Base-by-base conservation (phyloP, 2,888 invertebrate species). In the Tinea semifulvella region DNA sequence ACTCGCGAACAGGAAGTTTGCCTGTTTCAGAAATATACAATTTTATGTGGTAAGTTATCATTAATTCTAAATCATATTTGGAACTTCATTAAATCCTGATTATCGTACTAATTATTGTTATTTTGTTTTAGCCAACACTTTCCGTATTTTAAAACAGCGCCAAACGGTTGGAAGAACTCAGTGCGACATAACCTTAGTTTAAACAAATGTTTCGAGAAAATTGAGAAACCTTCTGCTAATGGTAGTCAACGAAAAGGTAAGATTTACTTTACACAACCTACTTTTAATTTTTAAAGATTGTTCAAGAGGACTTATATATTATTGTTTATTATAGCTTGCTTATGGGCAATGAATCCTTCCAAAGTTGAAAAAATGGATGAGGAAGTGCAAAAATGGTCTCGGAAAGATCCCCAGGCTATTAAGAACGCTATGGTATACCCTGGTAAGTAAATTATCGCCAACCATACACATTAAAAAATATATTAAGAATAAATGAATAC, bases 1-100 rank as follows among this genome's bases (percentile, higher is more conserved):
- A 98, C 69, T 96, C 97, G 49, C 86, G 90, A 56, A 92, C 92
- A 45, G 98, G 98, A 45, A 94, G 95, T 58, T 76, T 98, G 58
- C 98, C 98, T 2, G 98, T 98, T 25, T 96, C 96, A 8, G 98
- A 98, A 81, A 98, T 98, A 56, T 98, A 98, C 73, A 96, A 94
- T 68, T 98, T 98, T 65, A 97, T 98, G 92, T 98, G 96, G 92
- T 94, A 77, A 86, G 90, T 84, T 51, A 48, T 28, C 16, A 26
- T 46, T 39, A 17, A 16, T 25, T 13, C 8, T 40, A 36, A 11
- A n/a, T n/a, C n/a, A n/a, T n/a, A 28, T 16, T 27, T 19, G 26
- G 47, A 26, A n/a, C 11, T n/a, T 26, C 11, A 26, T 26, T n/a
- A 4, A 26, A 28, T 39, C 19, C 39, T 31, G 43, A 36, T 42